Evolutionary conservation across 2,113 vertebrate genomes (phyloP).

Genomic region (Calidris pugnax): DNA sequence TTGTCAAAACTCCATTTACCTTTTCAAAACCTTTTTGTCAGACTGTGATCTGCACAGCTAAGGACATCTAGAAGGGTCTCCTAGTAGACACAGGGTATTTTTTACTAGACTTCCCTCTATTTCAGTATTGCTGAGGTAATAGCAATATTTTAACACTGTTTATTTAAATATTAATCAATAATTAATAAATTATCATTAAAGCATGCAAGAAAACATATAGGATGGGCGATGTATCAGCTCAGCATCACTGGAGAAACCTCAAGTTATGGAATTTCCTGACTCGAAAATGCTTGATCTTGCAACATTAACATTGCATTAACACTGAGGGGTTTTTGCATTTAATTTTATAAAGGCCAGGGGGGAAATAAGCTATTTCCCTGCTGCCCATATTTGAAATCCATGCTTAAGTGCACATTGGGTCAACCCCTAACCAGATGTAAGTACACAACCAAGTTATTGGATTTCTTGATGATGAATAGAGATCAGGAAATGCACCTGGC

Average conservation of each 20-base stretch:
- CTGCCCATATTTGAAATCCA: slow-evolving; percentile 62
- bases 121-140: background rate
- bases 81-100: fast-evolving
- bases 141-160: background rate
- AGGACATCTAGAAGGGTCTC: background rate
- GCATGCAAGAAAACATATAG: background rate
- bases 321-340: background rate
- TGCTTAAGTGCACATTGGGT: slow-evolving; percentile 69
- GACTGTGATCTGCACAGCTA: too few relatives aligned
- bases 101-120: background rate
- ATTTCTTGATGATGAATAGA: slow-evolving; percentile 70
- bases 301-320: background rate
- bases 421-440: slow-evolving; percentile 72
- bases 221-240: background rate
- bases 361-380: slow-evolving; percentile 50
- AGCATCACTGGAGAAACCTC: background rate
- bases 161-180: background rate
- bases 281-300: background rate
- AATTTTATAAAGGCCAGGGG: slow-evolving; percentile 42
- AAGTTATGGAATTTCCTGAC: background rate
- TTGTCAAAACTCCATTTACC: fast-evolving
- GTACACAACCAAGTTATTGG: slow-evolving; percentile 71
- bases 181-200: background rate
- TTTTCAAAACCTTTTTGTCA: background rate
- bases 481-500: slow-evolving; percentile 65